Evolutionary conservation across 1,140 invertebrate species (phyloP), one percentile per base, ranked within the genome.

Genomic region (Octopus sinensis): DNA sequence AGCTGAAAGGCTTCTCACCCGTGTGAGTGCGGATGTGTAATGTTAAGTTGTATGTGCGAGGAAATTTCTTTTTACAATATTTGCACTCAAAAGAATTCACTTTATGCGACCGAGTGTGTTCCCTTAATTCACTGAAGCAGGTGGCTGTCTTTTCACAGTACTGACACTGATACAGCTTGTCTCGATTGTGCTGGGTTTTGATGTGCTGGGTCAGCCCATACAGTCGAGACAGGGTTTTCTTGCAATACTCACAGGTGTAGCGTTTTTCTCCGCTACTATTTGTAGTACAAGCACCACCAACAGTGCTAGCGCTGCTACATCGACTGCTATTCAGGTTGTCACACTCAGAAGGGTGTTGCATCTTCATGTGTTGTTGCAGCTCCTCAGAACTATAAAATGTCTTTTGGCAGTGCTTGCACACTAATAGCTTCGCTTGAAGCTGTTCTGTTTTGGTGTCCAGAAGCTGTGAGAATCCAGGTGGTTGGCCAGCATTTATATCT

Each of bases 21-120:
- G 86, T 91, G 89, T 51, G 93, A 91, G 81, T 89, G 91, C 84
- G 91, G 82, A 88, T 88, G 76, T 91, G 89, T 6, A 92, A 87
- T 76, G 91, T 92, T 10, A 89, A 92, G 81, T 90, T 92, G 79
- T 90, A 91, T 54, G 6, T n/a, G 13, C 30, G 54, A 13, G 90
- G 91, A 80, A 91, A 91, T 0, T 86, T 83, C 51, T 88, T 76
- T 1, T 83, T 78, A 84, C 91, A 91, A n/a, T 86, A 84, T 2
- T 87, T 81, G 86, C 91, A 91, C 6, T 53, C 75, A 79, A 87
- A 91, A 13, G 91, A 90, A 84, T 91, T 91, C 76, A 51, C 76
- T 77, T 51, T 77, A 17, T 77, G 76, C 52, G 52, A 43, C 12
- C 76, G 30, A 53, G 52, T 43, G 52, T 77, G 76, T 77, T 51